Base-by-base conservation (phyloP, 2,113 vertebrate genomes). In the Nettapus auritus region DNA sequence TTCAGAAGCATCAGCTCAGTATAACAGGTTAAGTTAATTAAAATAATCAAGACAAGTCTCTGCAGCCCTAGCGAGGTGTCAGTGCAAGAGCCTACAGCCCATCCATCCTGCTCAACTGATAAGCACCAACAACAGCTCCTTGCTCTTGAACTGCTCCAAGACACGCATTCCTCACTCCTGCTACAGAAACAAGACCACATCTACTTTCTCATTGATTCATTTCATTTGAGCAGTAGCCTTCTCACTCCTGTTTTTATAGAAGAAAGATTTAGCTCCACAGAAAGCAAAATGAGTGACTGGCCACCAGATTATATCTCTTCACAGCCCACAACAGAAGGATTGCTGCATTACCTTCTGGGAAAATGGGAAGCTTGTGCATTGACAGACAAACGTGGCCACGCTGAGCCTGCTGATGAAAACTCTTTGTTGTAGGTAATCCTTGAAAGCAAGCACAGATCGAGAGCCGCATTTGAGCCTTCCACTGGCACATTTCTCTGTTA, bases 281-380 rank as follows among this genome's bases (percentile, higher is more conserved):
- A 92, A 97, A 96, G 82, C 34, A 76, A 53, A 75, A 86, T 18
- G 31, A 53, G 4, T 23, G 48, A 83, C 42, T 36, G 69, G 66
- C 66, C 59, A 79, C 73, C 26, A 26, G 53, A 76, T 46, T 40
- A 2, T 50, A 82, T 56, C 75, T 78, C 70, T 38, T 46, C 26
- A 26, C 55, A 74, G 85, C 13, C 38, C 67, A 68, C 71, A 91
- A 57, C 29, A 53, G n/a, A 52, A 78, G 67, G 71, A 77, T 34
- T 68, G 79, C n/a, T 55, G 1, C 44, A 40, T 44, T 40, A 50
- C 77, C 56, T 94, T 74, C 62, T 28, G 36, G 70, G 68, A 74
- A 89, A 92, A 90, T 8, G 48, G 46, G 56, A 92, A 64, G 73
- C 15, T 80, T n/a, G 52, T 0, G 0, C 0, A 0, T 13, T 50